A percentile compares a stretch with the other conserved stretches of the same genome.
phyloP scores from a whole-genome alignment of 2,888 invertebrate species.

The Leptinotarsa peninsularis region DNA sequence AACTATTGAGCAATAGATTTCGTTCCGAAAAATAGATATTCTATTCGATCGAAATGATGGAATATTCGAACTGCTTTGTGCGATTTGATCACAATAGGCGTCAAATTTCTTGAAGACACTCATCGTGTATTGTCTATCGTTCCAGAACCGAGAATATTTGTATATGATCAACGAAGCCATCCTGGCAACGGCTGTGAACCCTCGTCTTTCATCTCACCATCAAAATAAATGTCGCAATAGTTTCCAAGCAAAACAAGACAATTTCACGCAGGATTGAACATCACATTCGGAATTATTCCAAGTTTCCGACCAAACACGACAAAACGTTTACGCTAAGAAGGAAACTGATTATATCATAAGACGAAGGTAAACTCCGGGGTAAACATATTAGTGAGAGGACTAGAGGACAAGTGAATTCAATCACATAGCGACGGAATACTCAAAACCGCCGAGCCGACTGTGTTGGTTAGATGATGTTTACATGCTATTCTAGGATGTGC shows the following conservation, averaged over 20 bases:
- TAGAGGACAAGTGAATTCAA: constrained; percentile 29
- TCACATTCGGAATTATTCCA: constrained; percentile 27
- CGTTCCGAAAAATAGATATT: too few relatives aligned
- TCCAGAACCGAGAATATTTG: background rate
- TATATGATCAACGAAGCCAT: background rate
- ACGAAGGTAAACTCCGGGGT: constrained; percentile 25
- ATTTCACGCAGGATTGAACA: constrained; percentile 33
- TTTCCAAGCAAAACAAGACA: constrained; percentile 25
- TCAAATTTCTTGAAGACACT: background rate
- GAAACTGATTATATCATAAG: constrained; percentile 37
- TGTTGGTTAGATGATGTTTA: constrained; percentile 11
- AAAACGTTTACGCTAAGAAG: constrained; percentile 30
- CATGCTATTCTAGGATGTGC: constrained; percentile 3
- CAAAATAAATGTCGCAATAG: constrained; percentile 21
- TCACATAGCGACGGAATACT: constrained; percentile 11
- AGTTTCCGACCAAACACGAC: constrained; percentile 28
- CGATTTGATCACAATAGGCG: background rate
- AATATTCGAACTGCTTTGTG: background rate
- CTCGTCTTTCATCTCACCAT: constrained; percentile 18
- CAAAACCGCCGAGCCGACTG: background rate
- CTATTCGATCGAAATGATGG: background rate
- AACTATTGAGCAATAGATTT: too few relatives aligned
- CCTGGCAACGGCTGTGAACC: constrained; percentile 9
- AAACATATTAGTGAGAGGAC: constrained; percentile 29
- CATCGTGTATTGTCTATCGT: background rate